phyloP scores from a whole-genome alignment of 2,888 invertebrate species.

The Holacanthella duospinosa region DNA sequence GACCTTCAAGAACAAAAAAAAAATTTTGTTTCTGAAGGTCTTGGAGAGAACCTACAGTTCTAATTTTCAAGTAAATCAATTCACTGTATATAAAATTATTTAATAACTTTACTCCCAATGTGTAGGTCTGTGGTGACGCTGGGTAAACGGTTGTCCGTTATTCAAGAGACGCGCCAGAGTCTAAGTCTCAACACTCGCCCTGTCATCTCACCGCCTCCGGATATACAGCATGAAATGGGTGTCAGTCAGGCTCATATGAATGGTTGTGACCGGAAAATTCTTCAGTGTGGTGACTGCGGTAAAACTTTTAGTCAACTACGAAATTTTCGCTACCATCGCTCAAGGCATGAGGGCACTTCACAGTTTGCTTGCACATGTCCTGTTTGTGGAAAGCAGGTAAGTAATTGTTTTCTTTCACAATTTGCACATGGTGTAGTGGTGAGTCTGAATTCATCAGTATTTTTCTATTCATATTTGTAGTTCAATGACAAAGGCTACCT shows the following conservation, averaged over 20 bases:
- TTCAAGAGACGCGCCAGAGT: neutral
- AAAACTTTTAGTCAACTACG: constrained; percentile 72
- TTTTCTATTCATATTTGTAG: constrained; percentile 46
- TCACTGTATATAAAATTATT: too few species aligned
- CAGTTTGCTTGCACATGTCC: constrained; percentile 64
- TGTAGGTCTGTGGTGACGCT: neutral
- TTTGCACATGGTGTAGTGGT: neutral
- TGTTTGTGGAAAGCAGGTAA: constrained; percentile 71
- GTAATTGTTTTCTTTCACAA: neutral
- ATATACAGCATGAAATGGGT: too few species aligned
- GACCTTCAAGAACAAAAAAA: too few species aligned
- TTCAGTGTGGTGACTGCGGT: constrained; percentile 64
- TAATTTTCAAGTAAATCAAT: too few species aligned
- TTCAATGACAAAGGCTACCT: constrained; percentile 69
- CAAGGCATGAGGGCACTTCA: constrained; percentile 68
- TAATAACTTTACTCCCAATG: too few species aligned
- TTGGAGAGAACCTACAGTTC: too few species aligned
- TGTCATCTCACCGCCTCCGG: neutral
- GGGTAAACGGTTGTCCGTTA: neutral
- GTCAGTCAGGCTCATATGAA: neutral
- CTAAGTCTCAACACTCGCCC: too few species aligned
- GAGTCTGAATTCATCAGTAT: neutral
- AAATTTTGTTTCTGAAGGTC: too few species aligned
- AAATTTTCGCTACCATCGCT: constrained; percentile 71
- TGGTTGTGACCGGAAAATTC: constrained; percentile 44